Evolutionary conservation across 2,888 invertebrate species (phyloP), one percentile per base, ranked within the genome.

Genomic region (Saturnia pavonia): DNA sequence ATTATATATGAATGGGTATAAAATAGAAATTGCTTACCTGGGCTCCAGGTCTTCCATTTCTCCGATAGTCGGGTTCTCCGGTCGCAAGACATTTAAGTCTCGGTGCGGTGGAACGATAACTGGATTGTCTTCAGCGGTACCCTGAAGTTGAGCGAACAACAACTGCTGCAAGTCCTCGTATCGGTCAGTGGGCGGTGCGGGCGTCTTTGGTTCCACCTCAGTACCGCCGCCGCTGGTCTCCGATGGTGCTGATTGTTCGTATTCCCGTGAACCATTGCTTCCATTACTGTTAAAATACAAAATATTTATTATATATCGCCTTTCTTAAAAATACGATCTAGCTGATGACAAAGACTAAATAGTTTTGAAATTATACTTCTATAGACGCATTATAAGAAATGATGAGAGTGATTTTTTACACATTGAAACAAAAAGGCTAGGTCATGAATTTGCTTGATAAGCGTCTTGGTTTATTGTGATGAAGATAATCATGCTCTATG

Each of bases 61-160:
- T 0, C 95, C 96, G 72, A 97, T 93, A 6, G 96, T 96, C 0
- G 97, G 97, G 86, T 97, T 97, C 74, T 95, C 95, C 1, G 93
- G 91, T 70, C 94, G 87, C 72, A 91, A 76, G 27, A 94, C 87
- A 73, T 95, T 95, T 66, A 95, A 92, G 76, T 95, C 95, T 67
- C 92, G 90, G 72, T 92, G 87, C 54, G 94, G 94, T 51, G 95
- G 90, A 67, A 94, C 88, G 3, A 94, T 82, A 66, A 94, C 94
- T 25, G 89, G 82, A 76, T 95, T 90, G 43, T 95, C 95, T 4
- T 95, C 94, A 8, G 90, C 88, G 69, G 94, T 94, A 68, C 94
- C 94, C 68, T 86, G 91, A 70, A 94, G 90, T 74, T 92, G 94
- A 51, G 91, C 92, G 69, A 92, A 87, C 75, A 96, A 83, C 76